phyloP scores from a whole-genome alignment of 2,113 vertebrate species.

The Gorilla gorilla region DNA sequence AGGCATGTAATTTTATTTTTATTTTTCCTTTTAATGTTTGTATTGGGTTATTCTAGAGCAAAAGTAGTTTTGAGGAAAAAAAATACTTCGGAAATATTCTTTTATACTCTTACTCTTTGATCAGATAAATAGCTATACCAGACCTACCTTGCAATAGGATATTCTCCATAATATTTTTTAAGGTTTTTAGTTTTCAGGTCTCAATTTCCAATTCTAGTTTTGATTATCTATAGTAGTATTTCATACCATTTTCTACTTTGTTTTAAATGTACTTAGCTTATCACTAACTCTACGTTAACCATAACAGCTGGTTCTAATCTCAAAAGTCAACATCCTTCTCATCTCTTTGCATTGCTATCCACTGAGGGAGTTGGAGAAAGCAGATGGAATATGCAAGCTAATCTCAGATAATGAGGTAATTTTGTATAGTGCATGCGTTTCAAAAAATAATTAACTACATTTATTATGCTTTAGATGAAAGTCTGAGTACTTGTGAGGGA shows the following conservation, averaged over 20 bases:
- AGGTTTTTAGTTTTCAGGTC: not conserved
- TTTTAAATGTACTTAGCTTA: conserved; percentile 66
- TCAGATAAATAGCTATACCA: not conserved
- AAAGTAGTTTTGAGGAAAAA: not conserved
- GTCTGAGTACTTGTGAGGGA: not conserved
- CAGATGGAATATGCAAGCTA: conserved; percentile 66
- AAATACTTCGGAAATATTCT: not conserved
- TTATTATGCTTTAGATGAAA: conserved; percentile 1
- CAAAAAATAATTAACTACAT: conserved; percentile 10
- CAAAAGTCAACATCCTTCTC: not conserved
- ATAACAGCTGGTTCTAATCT: conserved; percentile 30
- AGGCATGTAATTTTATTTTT: not conserved
- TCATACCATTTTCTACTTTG: conserved; percentile 54
- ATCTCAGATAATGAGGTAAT: conserved; percentile 66
- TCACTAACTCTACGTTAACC: conserved; percentile 60
- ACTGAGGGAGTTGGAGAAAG: not conserved
- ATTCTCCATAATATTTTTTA: not conserved
- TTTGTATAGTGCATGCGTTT: conserved; percentile 61
- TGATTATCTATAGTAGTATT: conserved; percentile 22
- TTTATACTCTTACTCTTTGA: not conserved
- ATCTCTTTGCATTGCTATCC: conserved; percentile 49
- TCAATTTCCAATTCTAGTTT: not conserved
- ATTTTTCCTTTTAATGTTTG: not conserved
- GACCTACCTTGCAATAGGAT: not conserved
- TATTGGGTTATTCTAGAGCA: not conserved